A percentile compares a stretch with the other conserved stretches of the same genome.
Conservation (phyloP, 2,888 invertebrate species). For the Standfussiana lucernea region DNA sequence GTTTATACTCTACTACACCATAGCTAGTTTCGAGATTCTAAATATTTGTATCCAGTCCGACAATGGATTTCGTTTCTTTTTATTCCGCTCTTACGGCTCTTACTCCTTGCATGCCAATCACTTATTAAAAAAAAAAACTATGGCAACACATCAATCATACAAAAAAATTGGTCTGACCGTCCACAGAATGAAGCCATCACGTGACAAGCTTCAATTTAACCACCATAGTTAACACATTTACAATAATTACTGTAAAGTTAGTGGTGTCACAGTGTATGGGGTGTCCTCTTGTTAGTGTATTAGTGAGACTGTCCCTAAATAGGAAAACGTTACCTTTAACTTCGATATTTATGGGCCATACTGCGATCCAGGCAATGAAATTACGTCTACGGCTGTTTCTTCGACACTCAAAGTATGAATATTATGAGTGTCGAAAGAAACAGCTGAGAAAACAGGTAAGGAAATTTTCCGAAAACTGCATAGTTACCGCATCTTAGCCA, state of each 20-base stretch:
- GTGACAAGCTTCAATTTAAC: conserved; percentile 79
- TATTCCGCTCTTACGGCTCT: neutral
- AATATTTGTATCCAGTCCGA: neutral
- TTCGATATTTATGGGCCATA: neutral
- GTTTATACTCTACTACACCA: neutral
- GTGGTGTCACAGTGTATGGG: conserved; percentile 57
- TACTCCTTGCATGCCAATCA: conserved; percentile 46
- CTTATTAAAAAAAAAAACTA: conserved; percentile 41
- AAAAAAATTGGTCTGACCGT: conserved; percentile 54
- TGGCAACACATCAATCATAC: conserved; percentile 56
- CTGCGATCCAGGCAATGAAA: neutral
- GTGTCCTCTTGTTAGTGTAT: conserved; percentile 46
- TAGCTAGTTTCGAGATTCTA: neutral
- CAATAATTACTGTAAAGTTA: conserved; percentile 78
- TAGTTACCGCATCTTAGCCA: neutral
- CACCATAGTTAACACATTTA: conserved; percentile 82
- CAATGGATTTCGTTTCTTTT: neutral
- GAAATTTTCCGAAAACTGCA: neutral
- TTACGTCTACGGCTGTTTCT: neutral
- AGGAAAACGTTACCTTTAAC: neutral
- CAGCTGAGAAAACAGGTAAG: neutral
- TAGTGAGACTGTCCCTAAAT: conserved; percentile 5
- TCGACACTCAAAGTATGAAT: neutral
- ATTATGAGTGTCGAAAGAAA: neutral
- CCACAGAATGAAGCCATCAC: conserved; percentile 76